These are phyloP conservation scores for Rhea americana DNA, from an alignment of 2,113 vertebrate genomes.

Conservation along the genomic window DNA sequence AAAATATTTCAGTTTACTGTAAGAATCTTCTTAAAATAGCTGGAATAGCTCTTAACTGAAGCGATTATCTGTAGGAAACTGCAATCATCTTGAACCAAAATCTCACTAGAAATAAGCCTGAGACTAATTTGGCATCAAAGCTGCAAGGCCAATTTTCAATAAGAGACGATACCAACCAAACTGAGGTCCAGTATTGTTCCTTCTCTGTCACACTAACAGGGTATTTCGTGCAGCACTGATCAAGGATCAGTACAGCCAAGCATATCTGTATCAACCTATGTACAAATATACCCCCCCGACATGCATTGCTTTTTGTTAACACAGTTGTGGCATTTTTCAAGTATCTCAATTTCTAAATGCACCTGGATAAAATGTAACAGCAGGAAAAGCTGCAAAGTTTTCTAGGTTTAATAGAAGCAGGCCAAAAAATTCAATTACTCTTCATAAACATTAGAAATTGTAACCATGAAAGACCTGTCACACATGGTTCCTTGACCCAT, in stretches of 20 bases:
- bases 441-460: not conserved
- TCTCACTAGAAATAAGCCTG: not conserved
- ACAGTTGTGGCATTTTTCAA: not conserved
- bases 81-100: not conserved
- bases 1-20: not conserved
- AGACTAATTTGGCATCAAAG: not conserved
- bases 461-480: not conserved
- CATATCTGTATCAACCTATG: not conserved
- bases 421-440: not conserved
- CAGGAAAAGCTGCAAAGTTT: not conserved
- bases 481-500: accelerated
- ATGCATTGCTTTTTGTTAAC: not conserved
- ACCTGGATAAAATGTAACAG: not conserved
- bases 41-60: not conserved
- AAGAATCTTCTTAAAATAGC: not conserved
- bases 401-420: not conserved
- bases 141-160: not conserved
- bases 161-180: not conserved
- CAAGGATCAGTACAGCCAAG: not conserved
- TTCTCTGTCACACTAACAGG: not conserved
- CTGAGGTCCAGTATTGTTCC: not conserved
- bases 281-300: not conserved
- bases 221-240: not conserved
- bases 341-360: not conserved
- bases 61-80: not conserved